These are phyloP conservation scores for Autographa pulchrina DNA, from an alignment of 2,888 invertebrate genomes.

Conservation along the genomic window DNA sequence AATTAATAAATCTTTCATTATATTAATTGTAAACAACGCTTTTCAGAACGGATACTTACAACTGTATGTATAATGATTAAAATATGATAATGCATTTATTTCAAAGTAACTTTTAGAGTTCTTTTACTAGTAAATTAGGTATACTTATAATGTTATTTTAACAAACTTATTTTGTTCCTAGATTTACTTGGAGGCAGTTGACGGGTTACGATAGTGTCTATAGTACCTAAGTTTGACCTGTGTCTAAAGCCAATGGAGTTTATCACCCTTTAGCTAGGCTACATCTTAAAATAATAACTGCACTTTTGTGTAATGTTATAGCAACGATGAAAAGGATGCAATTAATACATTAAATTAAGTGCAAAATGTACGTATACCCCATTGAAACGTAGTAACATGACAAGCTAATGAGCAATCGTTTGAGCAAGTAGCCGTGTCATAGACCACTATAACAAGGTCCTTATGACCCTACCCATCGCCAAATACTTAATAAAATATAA, in stretches of 20 bases:
- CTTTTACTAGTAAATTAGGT: background rate
- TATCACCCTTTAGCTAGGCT: background rate
- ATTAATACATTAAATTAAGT: background rate
- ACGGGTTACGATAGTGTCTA: background rate
- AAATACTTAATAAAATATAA: slow-evolving; percentile 35
- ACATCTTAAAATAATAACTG: slow-evolving; percentile 3
- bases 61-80: slow-evolving; percentile 22
- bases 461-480: slow-evolving; percentile 33
- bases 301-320: background rate
- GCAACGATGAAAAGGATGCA: background rate
- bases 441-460: slow-evolving; percentile 48
- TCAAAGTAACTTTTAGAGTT: background rate
- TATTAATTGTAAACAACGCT: slow-evolving; percentile 32
- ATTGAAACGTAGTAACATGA: slow-evolving; percentile 31
- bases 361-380: slow-evolving; percentile 6
- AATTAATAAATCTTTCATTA: slow-evolving; percentile 38
- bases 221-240: background rate
- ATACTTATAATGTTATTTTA: too few relatives aligned
- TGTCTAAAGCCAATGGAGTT: background rate
- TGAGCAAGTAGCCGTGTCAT: slow-evolving; percentile 45
- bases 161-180: too few relatives aligned
- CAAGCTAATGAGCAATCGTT: slow-evolving; percentile 45
- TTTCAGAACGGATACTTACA: slow-evolving; percentile 18
- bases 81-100: slow-evolving; percentile 12
- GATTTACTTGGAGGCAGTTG: background rate